Evolutionary conservation across 2,888 invertebrate species (phyloP).

Genomic region (Trimorus sp.): DNA sequence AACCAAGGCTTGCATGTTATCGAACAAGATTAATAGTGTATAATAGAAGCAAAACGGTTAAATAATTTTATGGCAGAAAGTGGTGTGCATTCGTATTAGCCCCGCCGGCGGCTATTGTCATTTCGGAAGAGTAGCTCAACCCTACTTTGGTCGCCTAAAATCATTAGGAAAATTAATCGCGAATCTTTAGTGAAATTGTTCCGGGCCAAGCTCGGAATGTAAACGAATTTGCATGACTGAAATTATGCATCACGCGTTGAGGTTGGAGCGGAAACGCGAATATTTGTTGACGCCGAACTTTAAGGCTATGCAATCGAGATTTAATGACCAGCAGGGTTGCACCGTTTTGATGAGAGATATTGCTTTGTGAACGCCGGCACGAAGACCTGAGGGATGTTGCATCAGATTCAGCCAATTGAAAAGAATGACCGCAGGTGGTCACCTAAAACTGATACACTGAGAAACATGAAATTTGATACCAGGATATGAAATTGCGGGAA

Average conservation of each 20-base stretch:
- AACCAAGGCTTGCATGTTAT: conserved; percentile 24
- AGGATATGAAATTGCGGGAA: no score
- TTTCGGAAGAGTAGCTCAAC: no score
- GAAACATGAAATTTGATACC: no score
- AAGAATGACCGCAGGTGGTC: no score
- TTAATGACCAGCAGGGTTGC: no score
- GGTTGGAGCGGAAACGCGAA: background rate
- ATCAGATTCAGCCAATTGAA: no score
- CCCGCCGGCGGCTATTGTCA: no score
- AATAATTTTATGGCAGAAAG: conserved; percentile 28
- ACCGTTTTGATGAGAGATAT: no score
- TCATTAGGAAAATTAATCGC: conserved; percentile 28
- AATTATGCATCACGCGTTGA: conserved; percentile 5
- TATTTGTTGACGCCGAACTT: background rate
- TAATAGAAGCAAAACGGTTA: conserved; percentile 43
- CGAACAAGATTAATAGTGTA: conserved; percentile 49
- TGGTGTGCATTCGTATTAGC: conserved; percentile 3
- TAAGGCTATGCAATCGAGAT: no score
- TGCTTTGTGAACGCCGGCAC: no score
- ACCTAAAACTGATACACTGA: no score
- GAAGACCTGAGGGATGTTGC: no score
- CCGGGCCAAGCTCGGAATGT: background rate
- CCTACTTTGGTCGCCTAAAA: conserved; percentile 13
- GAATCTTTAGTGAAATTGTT: conserved; percentile 27
- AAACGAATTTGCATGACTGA: conserved; percentile 11